phyloP scores from a whole-genome alignment of 1,140 invertebrate species.

The Drosophila virilis region DNA sequence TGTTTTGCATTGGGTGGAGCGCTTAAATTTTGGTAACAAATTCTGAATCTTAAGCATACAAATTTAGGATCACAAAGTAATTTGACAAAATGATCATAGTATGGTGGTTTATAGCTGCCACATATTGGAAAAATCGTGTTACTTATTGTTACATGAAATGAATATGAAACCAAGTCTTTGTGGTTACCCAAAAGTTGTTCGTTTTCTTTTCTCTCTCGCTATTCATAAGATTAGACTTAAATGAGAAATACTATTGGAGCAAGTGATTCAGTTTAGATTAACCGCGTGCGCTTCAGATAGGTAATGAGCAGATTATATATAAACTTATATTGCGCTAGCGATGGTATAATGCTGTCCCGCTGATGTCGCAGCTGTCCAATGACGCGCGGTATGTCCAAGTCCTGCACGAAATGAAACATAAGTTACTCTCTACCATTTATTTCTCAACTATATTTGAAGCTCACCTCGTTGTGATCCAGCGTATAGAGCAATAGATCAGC shows the following conservation, averaged over 20 bases:
- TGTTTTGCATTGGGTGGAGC: constrained; percentile 38
- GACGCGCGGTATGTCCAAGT: constrained; percentile 91
- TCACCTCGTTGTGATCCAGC: constrained; percentile 94
- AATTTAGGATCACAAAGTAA: constrained; percentile 37
- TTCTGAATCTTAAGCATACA: constrained; percentile 49
- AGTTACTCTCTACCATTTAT: not conserved
- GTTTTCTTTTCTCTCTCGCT: constrained; percentile 30
- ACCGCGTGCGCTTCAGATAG: constrained; percentile 93
- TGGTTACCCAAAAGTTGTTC: constrained; percentile 46
- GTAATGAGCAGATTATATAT: constrained; percentile 93
- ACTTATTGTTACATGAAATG: constrained; percentile 19
- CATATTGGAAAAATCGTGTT: constrained; percentile 41
- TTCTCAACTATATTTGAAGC: not conserved
- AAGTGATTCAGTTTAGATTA: constrained; percentile 87
- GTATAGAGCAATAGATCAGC: constrained; percentile 92
- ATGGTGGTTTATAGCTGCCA: constrained; percentile 33
- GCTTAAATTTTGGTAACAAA: constrained; percentile 55
- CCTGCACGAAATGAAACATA: constrained; percentile 84
- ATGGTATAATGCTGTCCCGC: constrained; percentile 93
- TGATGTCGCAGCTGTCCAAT: constrained; percentile 91
- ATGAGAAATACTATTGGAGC: constrained; percentile 26
- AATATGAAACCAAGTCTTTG: constrained; percentile 31
- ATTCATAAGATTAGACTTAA: constrained; percentile 38
- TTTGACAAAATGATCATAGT: constrained; percentile 37
- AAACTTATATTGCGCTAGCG: constrained; percentile 94